Evolutionary conservation across 2,113 vertebrate species (phyloP), one percentile per base, ranked within the genome.

Genomic region (Tylochromis polylepis): DNA sequence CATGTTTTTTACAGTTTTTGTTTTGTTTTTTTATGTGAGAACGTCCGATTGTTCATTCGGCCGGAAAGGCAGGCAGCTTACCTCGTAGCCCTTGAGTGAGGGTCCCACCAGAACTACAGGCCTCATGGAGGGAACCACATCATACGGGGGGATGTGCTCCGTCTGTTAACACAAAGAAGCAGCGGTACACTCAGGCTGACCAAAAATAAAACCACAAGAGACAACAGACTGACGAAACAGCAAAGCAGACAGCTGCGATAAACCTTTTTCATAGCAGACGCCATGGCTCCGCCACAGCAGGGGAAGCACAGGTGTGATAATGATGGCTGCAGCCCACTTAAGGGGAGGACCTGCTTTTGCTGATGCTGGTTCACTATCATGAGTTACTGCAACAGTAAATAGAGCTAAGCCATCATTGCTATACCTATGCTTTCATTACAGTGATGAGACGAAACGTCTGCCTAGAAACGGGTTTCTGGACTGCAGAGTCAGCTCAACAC

Each of bases 91-190:
- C 93, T 99, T 99, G 87, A 99, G 96, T 3, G 98, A 99, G 0
- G 98, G 98, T 85, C 98, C 98, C 88, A 99, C 98, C 90, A 99
- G 97, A 90, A 99, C 98, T 88, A 99, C 98, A 11, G 98, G 98
- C 91, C 98, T 97, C 98, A 99, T 99, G 95, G 98, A 99, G 91
- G 98, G 98, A 77, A 99, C 98, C 91, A 99, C 98, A 58, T 99
- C 98, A 46, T 99, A 99, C 0, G 98, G 98, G 72, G 98, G 97
- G 88, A 98, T 93, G 56, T 99, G 98, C 92, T 99, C 98, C 80
- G 96, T 97, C 98, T 99, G 96, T 46, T 86, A 53, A 86, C 67
- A 86, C 86, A 93, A 55, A 88, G 60, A 12, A 87, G 58, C 46
- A 70, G 81, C 55, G 36, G 83, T 5, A 7, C 8, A 77, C 79